A percentile compares a stretch with the other conserved stretches of the same genome.
Conservation (phyloP, 2,113 vertebrate species). For the Caracal caracal region DNA sequence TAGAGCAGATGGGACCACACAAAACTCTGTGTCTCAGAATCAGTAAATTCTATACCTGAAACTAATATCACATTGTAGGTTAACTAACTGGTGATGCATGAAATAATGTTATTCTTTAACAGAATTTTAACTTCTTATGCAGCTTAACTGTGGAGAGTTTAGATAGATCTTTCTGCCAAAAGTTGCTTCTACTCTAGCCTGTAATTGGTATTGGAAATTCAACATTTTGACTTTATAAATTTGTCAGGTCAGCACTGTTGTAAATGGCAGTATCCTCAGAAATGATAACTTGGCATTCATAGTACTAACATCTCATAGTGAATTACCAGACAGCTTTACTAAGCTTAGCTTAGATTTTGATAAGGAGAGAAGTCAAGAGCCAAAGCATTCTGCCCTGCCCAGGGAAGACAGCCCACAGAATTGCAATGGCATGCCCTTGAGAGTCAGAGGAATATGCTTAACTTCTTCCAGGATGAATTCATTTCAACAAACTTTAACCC, state of each 20-base stretch:
- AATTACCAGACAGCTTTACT: constrained; percentile 30
- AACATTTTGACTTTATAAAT: constrained; percentile 36
- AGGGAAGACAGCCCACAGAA: background rate
- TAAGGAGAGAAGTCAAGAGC: background rate
- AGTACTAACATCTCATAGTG: background rate
- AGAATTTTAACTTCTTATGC: background rate
- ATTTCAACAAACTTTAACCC: background rate
- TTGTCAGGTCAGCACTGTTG: background rate
- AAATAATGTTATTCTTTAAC: background rate
- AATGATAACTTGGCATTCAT: background rate
- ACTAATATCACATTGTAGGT: background rate
- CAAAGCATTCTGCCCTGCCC: background rate
- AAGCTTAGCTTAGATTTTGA: background rate
- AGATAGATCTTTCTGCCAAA: constrained; percentile 38
- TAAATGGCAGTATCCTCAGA: background rate
- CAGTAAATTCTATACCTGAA: background rate
- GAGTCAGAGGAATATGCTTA: background rate
- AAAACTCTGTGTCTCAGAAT: background rate
- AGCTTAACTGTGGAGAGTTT: background rate
- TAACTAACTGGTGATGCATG: background rate
- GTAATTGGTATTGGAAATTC: background rate
- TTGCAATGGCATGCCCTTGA: background rate
- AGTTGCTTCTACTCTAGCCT: background rate
- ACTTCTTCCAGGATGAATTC: background rate
- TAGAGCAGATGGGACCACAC: background rate